phyloP scores from a whole-genome alignment of 2,797 vertebrate species.

The Eupleurogrammus muticus region DNA sequence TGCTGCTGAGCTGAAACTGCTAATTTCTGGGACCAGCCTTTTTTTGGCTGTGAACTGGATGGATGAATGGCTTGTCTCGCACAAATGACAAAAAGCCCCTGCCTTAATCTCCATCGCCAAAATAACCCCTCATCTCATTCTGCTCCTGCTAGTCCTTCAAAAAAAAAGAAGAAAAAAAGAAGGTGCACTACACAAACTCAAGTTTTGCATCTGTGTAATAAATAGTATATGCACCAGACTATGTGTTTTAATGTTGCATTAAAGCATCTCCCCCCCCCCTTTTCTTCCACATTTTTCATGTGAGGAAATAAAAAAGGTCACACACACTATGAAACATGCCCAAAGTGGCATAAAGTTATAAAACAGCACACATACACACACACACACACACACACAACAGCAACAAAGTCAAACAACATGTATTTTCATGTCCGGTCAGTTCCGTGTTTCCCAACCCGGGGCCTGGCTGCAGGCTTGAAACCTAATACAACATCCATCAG shows the following conservation, averaged over 20 bases:
- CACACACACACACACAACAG: conserved; percentile 23
- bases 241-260: conserved; percentile 36
- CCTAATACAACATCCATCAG: conserved; percentile 51
- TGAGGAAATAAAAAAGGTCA: conserved; percentile 31
- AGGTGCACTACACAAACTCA: conserved; percentile 91
- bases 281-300: neutral
- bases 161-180: conserved; percentile 82
- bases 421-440: conserved; percentile 32
- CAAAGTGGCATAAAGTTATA: conserved; percentile 58
- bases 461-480: conserved; percentile 62
- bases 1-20: conserved; percentile 99
- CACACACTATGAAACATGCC: neutral
- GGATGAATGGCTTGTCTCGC: conserved; percentile 99
- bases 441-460: conserved; percentile 44
- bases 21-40: conserved; percentile 99
- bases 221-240: conserved; percentile 35
- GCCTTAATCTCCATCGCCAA: conserved; percentile 98
- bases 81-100: conserved; percentile 99
- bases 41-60: conserved; percentile 99
- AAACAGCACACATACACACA: conserved; percentile 29
- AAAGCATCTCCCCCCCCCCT: conserved; percentile 15
- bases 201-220: conserved; percentile 72
- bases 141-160: conserved; percentile 92
- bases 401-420: conserved; percentile 17
- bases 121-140: conserved; percentile 98